These are phyloP conservation scores for Apus apus DNA, from an alignment of 2,113 vertebrate species.

Conservation along the genomic window DNA sequence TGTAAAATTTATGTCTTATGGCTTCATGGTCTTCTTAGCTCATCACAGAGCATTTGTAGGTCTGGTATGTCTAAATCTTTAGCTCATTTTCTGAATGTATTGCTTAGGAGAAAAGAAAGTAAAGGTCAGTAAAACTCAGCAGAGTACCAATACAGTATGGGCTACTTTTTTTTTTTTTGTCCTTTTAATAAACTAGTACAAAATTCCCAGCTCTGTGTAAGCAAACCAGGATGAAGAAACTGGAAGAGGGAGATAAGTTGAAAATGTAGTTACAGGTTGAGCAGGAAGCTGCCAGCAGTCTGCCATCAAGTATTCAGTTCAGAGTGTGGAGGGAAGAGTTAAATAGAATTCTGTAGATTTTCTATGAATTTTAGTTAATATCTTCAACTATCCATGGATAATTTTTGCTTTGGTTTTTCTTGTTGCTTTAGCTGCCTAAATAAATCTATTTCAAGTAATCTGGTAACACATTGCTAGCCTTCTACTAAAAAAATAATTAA, in stretches of 20 bases:
- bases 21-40: neutral
- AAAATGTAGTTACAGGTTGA: neutral
- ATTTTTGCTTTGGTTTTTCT: too few species aligned
- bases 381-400: too few species aligned
- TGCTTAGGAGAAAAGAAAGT: neutral
- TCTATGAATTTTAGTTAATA: too few species aligned
- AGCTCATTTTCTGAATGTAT: neutral
- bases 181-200: neutral
- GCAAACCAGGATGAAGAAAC: neutral
- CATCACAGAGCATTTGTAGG: neutral
- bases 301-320: neutral
- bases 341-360: neutral
- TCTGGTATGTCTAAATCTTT: neutral
- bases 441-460: too few species aligned
- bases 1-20: neutral
- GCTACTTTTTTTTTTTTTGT: neutral
- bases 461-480: too few species aligned
- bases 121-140: neutral
- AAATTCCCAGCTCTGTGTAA: neutral
- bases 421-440: too few species aligned
- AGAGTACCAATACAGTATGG: neutral
- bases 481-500: too few species aligned
- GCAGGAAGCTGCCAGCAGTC: neutral
- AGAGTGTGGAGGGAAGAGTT: neutral
- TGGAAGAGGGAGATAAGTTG: neutral